These are phyloP conservation scores for Phyllotreta cruciferae DNA, from an alignment of 2,888 invertebrate genomes.

Conservation along the genomic window DNA sequence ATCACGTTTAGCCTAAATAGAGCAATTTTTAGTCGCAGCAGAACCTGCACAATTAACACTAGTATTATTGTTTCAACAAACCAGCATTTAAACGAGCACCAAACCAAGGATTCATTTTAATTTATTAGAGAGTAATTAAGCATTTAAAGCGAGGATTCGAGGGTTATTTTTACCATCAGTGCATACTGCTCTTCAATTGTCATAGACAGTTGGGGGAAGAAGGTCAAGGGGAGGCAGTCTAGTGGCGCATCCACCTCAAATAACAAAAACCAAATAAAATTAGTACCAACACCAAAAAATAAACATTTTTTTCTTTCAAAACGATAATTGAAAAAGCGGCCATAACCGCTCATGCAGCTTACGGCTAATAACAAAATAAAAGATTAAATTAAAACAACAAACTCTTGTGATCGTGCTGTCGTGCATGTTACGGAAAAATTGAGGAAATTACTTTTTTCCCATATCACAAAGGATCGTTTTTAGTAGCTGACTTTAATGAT, in stretches of 20 bases:
- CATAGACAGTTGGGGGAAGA: slow-evolving; percentile 60
- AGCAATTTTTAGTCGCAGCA: too few species aligned
- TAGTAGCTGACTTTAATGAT: too few species aligned
- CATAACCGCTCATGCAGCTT: slow-evolving; percentile 30
- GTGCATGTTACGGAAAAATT: background rate
- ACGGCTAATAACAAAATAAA: too few species aligned
- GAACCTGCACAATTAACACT: too few species aligned
- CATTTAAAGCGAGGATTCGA: slow-evolving; percentile 36
- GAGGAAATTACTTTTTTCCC: background rate
- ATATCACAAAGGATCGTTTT: too few species aligned
- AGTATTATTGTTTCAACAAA: background rate
- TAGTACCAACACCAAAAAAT: slow-evolving; percentile 42
- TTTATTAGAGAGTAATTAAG: slow-evolving; percentile 7
- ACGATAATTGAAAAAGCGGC: slow-evolving; percentile 34
- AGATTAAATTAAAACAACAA: too few species aligned
- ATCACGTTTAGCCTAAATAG: too few species aligned
- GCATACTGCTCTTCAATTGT: slow-evolving; percentile 61
- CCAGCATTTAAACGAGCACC: slow-evolving; percentile 7
- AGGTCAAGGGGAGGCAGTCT: slow-evolving; percentile 64
- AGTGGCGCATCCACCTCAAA: slow-evolving; percentile 65
- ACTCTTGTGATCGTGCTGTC: background rate
- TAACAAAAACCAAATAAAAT: slow-evolving; percentile 49
- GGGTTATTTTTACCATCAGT: slow-evolving; percentile 58
- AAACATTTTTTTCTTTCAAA: slow-evolving; percentile 32
- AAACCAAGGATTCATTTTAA: too few species aligned